Percentiles rank a stretch among this genome's conserved stretches.
Evolutionary conservation across 2,797 vertebrate species (phyloP).

Genomic region (Mormyrops attenuatus): DNA sequence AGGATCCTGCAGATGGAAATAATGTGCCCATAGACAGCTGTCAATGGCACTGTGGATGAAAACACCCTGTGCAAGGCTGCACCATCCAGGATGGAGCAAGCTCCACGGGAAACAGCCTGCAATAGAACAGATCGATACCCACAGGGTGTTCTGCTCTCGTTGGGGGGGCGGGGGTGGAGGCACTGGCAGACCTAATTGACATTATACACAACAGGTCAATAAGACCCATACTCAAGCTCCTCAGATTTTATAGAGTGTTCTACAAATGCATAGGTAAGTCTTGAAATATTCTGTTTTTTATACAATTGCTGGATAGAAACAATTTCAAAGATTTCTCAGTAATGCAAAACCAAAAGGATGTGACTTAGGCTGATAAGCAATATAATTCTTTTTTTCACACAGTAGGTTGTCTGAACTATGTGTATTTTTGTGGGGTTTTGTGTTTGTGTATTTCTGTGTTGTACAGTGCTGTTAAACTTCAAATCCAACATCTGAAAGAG

Average conservation of each 20-base stretch:
- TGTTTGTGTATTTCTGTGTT: neutral
- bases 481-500: neutral
- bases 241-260: slow-evolving; percentile 12
- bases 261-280: neutral
- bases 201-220: slow-evolving; percentile 48
- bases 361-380: neutral
- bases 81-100: slow-evolving; percentile 46
- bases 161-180: neutral
- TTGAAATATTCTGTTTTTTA: neutral
- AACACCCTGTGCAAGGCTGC: slow-evolving; percentile 42
- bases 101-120: slow-evolving; percentile 22
- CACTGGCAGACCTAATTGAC: slow-evolving; percentile 33
- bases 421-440: neutral
- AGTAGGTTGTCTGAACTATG: neutral
- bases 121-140: slow-evolving; percentile 54
- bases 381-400: neutral
- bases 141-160: slow-evolving; percentile 31
- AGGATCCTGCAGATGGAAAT: slow-evolving; percentile 34
- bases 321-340: neutral
- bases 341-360: neutral
- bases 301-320: neutral
- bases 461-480: neutral
- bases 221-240: slow-evolving; percentile 52
- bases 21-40: slow-evolving; percentile 40
- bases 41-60: slow-evolving; percentile 29